These are phyloP conservation scores for Odontophorus gujanensis DNA, from an alignment of 2,113 vertebrate species.

Conservation along the genomic window DNA sequence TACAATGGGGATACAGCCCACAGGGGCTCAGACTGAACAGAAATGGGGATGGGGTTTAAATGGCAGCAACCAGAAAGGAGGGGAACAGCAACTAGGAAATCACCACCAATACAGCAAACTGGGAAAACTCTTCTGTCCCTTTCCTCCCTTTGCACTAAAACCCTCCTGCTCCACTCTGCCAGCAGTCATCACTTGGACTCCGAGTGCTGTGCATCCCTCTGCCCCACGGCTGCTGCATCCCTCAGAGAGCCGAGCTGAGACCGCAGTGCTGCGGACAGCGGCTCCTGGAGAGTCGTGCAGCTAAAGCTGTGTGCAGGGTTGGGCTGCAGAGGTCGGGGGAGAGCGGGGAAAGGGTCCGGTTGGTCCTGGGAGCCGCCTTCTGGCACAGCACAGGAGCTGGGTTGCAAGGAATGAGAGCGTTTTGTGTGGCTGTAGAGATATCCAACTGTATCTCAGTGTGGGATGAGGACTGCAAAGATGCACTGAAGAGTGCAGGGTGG, in stretches of 20 bases:
- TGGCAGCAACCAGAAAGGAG: background rate
- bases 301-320: background rate
- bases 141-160: background rate
- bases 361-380: background rate
- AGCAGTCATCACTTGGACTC: background rate
- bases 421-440: background rate
- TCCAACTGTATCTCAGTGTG: background rate
- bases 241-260: too few relatives aligned
- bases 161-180: background rate
- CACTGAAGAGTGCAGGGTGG: background rate
- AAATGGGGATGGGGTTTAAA: fast-evolving
- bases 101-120: fast-evolving
- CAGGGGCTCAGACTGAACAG: fast-evolving
- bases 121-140: background rate
- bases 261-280: too few relatives aligned
- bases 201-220: fast-evolving
- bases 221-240: fast-evolving
- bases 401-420: background rate
- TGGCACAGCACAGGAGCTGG: background rate
- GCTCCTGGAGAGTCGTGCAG: background rate
- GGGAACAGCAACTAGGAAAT: fast-evolving
- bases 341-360: background rate
- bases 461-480: background rate
- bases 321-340: background rate
- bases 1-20: background rate